Evolutionary conservation across 2,888 invertebrate species (phyloP), one percentile per base, ranked within the genome.

Genomic region (Boloria euphrosyne): DNA sequence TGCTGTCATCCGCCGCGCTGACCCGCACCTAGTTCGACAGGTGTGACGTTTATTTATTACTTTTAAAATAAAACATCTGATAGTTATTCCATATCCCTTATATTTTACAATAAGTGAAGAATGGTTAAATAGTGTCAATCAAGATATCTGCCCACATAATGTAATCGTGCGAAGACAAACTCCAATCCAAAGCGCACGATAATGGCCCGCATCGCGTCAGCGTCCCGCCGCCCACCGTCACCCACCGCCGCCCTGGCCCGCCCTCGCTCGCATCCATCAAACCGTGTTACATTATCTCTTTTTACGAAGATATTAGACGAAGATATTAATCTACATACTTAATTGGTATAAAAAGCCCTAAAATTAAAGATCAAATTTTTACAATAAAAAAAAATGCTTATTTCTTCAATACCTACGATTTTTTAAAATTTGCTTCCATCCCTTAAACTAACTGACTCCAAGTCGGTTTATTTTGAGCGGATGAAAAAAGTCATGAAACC

Each of bases 141-240:
- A 18, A 58, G 51, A 51, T 64, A 52, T 64, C 58, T 64, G 44
- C 51, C 43, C 13, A 46, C 27, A 14, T 38, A 58, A 58, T 51
- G 27, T 51, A 55, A 18, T 16, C 13, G 31, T 47, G 58, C 47
- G 59, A 65, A 65, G 59, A 65, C 47, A 53, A 65, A 65, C 63
- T 52, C 46, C 31, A 52, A 47, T 57, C 18, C 18, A 43, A 22
- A 50, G 17, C 17, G 50, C 43, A 31, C 31, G 53, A 58, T 65
- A 65, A 65, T 59, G 59, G 59, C 65, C 65, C 65, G 65, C 65
- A 65, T 65, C 57, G 43, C 57, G 49, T 55, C 57, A 31, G 63
- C 7, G 55, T 3, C n/a, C 16, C 52, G 18, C 38, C 54, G 16
- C 17, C 55, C 57, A 6, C 17, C 46, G 44, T 7, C 55, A 7